Base-by-base conservation (phyloP, 2,888 invertebrate genomes). In the Eucera pruinosa region DNA sequence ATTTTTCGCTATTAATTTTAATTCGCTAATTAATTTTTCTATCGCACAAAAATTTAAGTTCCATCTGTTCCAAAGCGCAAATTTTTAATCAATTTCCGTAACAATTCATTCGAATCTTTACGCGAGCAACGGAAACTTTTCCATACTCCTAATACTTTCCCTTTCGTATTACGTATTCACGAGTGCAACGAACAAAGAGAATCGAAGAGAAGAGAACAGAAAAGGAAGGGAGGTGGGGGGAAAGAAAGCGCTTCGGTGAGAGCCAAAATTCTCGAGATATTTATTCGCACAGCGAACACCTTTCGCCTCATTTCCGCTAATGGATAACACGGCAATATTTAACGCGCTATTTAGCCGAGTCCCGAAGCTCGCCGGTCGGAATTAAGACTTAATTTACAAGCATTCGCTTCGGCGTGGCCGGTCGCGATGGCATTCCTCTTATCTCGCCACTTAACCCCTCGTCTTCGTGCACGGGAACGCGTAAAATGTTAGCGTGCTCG, bases 381-480 rank as follows among this genome's bases (percentile, higher is more conserved):
- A 67, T 67, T 62, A 68, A 77, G 74, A 67, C 76, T 77, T 74
- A 77, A 76, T 76, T 76, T 76, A 76, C 74, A 74, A 50, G 62
- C 68, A 64, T 68, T 75, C 74, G 68, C 75, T 77, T 60, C 47
- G 45, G 54, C 60, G 39, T 7, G 55, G 23, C 58, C 30, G 11
- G 39, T 2, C 62, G 58, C 57, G 27, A 57, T 58, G 68, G 75
- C 62, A 60, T 76, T 74, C 43, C 39, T 25, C 71, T 78, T 78
- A 78, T 78, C 78, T 64, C 50, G 43, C 75, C 77, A 78, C 78
- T 78, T 78, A 78, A 78, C 77, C 78, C 66, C 77, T 71, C 62
- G 30, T 48, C 48, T 30, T 25, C 11, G 47, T 23, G 33, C 30
- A 20, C 52, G 52, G 25, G 57, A 47, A 66, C 76, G 70, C 70